Base-by-base conservation (phyloP, 2,113 vertebrate species). In the Eretmochelys imbricata region DNA sequence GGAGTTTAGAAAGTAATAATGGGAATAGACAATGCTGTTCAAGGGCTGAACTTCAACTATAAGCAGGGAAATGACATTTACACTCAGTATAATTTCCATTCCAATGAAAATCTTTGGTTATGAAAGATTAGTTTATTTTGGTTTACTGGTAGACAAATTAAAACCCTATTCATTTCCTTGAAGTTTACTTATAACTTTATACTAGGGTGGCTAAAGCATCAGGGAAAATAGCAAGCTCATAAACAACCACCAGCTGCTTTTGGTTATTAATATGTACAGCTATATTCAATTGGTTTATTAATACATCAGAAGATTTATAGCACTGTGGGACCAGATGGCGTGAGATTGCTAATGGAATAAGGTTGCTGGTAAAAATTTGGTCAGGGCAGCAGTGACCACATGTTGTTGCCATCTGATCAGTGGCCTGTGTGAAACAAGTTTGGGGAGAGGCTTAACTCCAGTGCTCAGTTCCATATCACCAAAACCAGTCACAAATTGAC, bases 21-120 rank as follows among this genome's bases (percentile, higher is more conserved):
- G 91, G 79, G 88, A 96, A 94, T 54, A 91, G 88, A 96, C 75
- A 96, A 4, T 59, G 62, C 27, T 97, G 79, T 96, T 96, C 93
- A 93, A 97, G 95, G 82, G 49, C 92, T 94, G 93, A 96, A 95
- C 89, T 97, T 95, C 85, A 89, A 38, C 65, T 95, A 88, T 83
- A 95, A 96, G 91, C 84, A 86, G 49, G 50, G 95, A 96, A 97
- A 96, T 96, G 84, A 88, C 94, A 91, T 98, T 98, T 97, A 93
- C 19, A 53, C 72, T 91, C 80, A 96, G 96, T 96, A 83, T 69
- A 96, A 97, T 89, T 96, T 97, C 48, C 31, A 97, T 82, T 93
- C 91, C 94, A 95, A 10, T 93, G 91, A 93, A 91, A 97, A 86
- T 54, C 42, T 80, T 94, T 89, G 89, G 93, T 98, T 96, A 94